phyloP scores from a whole-genome alignment of 2,888 invertebrate species.

The Plebejus melissa region DNA sequence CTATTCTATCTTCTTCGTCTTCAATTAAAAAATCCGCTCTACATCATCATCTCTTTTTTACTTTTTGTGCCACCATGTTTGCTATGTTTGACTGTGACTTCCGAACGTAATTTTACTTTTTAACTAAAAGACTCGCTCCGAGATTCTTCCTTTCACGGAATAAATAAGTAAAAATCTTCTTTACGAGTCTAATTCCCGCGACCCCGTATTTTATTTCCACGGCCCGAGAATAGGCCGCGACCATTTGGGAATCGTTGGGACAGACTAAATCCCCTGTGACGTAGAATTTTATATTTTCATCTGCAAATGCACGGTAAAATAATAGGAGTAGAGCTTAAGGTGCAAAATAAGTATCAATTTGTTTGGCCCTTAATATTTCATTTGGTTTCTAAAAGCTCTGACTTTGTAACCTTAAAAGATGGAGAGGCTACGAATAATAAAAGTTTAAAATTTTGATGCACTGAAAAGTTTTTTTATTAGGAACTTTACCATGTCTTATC shows the following conservation, averaged over 20 bases:
- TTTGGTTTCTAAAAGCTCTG: background rate
- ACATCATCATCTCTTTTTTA: background rate
- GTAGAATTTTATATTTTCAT: slow-evolving; percentile 17
- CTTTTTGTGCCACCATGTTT: background rate
- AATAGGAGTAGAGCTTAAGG: slow-evolving; percentile 1
- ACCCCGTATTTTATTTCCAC: slow-evolving; percentile 5
- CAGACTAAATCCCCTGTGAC: slow-evolving; percentile 9
- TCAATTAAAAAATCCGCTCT: background rate
- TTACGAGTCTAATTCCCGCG: slow-evolving; percentile 15
- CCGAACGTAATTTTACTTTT: background rate
- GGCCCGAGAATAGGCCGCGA: slow-evolving; percentile 1
- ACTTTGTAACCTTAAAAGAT: background rate
- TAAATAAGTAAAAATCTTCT: slow-evolving; percentile 6
- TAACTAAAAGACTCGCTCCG: background rate
- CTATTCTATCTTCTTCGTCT: background rate
- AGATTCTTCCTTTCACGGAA: background rate
- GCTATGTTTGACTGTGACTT: background rate
- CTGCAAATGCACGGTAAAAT: slow-evolving; percentile 16
- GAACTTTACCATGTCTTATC: background rate
- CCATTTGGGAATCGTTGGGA: slow-evolving; percentile 19
- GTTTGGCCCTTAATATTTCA: background rate
- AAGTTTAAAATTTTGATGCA: background rate
- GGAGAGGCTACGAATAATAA: background rate
- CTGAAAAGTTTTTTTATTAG: background rate
- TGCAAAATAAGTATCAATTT: slow-evolving; percentile 1